Base-by-base conservation (phyloP, 2,113 vertebrate species). In the Hydropotes inermis region DNA sequence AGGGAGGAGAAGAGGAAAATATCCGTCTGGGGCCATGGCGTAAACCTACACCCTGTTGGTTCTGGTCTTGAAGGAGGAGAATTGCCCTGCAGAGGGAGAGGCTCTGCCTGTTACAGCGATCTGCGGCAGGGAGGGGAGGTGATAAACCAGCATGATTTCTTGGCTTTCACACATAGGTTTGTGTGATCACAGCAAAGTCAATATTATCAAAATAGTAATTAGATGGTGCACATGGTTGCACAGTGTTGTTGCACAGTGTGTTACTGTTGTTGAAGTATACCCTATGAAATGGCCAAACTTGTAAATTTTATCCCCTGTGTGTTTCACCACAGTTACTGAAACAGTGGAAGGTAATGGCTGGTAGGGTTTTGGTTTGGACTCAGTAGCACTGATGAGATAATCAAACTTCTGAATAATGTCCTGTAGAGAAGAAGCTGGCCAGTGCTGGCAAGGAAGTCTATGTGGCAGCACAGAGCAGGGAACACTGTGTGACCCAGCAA, bases 201-300 rank as follows among this genome's bases (percentile, higher is more conserved):
- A 27, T 67, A 70, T n/a, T 88, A 30, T 54, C 61, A 90, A 39
- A 87, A 15, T 87, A 95, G 50, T 39, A 78, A 52, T 54, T 82
- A 92, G 50, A 9, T 76, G 21, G 23, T 82, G 21, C 12, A 90
- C 8, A 43, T 50, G 9, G 8, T 60, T 86, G 15, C 6, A 90
- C 33, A 23, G 25, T 36, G 13, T 50, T 28, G 6, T 50, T 50
- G 47, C 47, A 50, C 47, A 50, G 47, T 82, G 1, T 85, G 33
- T 61, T 54, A 83, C n/a, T 96, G 45, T 21, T 28, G 58, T 39
- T 50, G 79, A 96, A 57, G 64, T 23, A 2, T 55, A 82, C 21
- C 43, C 21, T 96, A 82, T 39, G 93, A 92, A 86, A 58, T 82
- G 28, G 43, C 39, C 70, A 64, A 67, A 87, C 64, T 74, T 33